These are phyloP conservation scores for Epistrophe grossulariae DNA, from an alignment of 2,888 invertebrate genomes.

Conservation along the genomic window DNA sequence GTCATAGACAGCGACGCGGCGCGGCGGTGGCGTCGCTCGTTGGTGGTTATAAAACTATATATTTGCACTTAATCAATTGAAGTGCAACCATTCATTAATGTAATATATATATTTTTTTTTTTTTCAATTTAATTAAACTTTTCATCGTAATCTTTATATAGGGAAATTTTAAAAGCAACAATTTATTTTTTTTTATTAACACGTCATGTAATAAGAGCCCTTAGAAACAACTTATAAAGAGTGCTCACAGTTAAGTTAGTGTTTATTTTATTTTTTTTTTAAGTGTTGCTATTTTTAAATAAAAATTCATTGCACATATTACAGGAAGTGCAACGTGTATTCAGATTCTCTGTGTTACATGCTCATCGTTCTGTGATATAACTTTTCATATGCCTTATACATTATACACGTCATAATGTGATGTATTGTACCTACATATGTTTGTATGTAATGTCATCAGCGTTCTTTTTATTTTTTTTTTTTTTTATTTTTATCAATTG, in stretches of 20 bases:
- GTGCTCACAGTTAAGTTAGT: not conserved
- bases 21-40: not conserved
- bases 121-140: not conserved
- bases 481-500: slow-evolving; percentile 1
- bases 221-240: slow-evolving; percentile 10
- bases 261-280: not conserved
- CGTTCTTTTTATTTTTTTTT: not conserved
- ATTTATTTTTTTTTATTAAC: not conserved
- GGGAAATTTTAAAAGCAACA: slow-evolving; percentile 13
- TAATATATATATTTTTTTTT: not conserved
- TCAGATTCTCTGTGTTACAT: slow-evolving; percentile 15
- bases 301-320: slow-evolving; percentile 25
- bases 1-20: not conserved
- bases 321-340: slow-evolving; percentile 49
- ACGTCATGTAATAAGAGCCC: slow-evolving; percentile 10
- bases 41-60: slow-evolving; percentile 2
- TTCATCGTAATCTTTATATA: slow-evolving; percentile 1
- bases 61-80: slow-evolving; percentile 37
- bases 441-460: not conserved
- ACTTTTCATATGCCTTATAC: not conserved
- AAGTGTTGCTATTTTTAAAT: slow-evolving; percentile 26
- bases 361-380: slow-evolving; percentile 18
- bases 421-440: not conserved
- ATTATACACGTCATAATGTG: too few species aligned
- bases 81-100: slow-evolving; percentile 25